A percentile compares a stretch with the other conserved stretches of the same genome.
Evolutionary conservation across 2,888 invertebrate species (phyloP).

Genomic region (Miltochrista miniata): DNA sequence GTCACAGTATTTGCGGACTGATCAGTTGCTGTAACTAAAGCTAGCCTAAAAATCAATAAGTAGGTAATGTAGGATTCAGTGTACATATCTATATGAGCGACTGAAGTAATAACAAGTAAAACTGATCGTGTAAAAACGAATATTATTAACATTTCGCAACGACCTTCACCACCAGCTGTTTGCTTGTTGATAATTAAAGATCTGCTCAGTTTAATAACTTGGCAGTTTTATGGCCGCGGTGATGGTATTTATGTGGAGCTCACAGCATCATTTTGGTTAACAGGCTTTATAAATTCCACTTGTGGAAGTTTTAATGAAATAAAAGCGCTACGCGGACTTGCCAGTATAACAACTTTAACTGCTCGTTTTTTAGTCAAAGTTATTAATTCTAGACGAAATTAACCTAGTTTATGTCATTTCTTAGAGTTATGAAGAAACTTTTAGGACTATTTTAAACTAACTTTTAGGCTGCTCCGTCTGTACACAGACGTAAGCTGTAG

Average conservation of each 20-base stretch:
- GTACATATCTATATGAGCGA: background rate
- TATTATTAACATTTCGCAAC: constrained; percentile 21
- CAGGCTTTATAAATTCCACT: constrained; percentile 23
- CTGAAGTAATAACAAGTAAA: background rate
- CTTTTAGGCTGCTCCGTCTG: no score
- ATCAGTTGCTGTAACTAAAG: no score
- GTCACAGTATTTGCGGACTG: no score
- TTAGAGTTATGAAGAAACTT: background rate
- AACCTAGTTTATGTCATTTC: constrained; percentile 2
- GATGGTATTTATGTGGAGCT: constrained; percentile 29
- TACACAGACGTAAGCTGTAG: no score
- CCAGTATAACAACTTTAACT: constrained; percentile 8
- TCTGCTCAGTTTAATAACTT: constrained; percentile 33
- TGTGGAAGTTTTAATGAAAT: no score
- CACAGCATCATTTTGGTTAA: constrained; percentile 29
- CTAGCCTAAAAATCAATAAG: no score
- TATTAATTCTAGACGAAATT: background rate
- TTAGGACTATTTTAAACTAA: no score
- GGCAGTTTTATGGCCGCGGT: constrained; percentile 28
- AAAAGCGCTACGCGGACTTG: constrained; percentile 10
- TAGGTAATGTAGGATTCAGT: background rate
- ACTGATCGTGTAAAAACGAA: constrained; percentile 1
- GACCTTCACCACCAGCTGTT: constrained; percentile 36
- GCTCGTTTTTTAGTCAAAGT: background rate
- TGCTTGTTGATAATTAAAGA: constrained; percentile 36